Evolutionary conservation across 2,888 invertebrate species (phyloP).

Genomic region (Drosophila yooni): DNA sequence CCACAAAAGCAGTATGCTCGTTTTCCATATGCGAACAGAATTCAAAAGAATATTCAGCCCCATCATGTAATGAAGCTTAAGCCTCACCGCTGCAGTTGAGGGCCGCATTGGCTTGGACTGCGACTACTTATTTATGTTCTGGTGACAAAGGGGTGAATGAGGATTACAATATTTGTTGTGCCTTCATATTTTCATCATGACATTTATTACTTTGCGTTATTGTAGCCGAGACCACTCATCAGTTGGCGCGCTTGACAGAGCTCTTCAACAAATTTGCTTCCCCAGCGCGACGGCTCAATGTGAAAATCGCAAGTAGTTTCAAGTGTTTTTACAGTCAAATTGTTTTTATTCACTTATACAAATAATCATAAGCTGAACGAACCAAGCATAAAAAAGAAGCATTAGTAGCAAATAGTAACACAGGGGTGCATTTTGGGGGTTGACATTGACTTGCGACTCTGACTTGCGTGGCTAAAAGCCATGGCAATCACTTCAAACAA

Average conservation of each 20-base stretch:
- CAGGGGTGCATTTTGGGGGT: conserved; percentile 59
- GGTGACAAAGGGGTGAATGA: conserved; percentile 66
- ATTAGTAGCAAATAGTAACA: conserved; percentile 46
- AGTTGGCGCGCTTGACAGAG: conserved; percentile 33
- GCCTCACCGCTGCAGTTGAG: conserved; percentile 19
- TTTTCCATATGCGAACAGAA: background rate
- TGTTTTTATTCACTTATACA: conserved; percentile 77
- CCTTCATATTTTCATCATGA: conserved; percentile 66
- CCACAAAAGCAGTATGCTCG: background rate
- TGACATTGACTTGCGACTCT: conserved; percentile 40
- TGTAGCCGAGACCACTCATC: conserved; percentile 45
- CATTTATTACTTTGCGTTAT: conserved; percentile 68
- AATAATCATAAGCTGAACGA: conserved; percentile 60
- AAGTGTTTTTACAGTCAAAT: conserved; percentile 78
- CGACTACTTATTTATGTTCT: conserved; percentile 9
- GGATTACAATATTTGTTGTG: conserved; percentile 63
- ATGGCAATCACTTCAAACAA: conserved; percentile 28
- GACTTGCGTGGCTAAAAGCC: conserved; percentile 34
- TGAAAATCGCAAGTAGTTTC: conserved; percentile 72
- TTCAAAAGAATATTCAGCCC: conserved; percentile 10
- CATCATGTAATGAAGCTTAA: conserved; percentile 29
- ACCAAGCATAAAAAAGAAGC: conserved; percentile 28
- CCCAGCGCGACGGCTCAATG: conserved; percentile 39
- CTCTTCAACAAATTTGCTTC: conserved; percentile 36
- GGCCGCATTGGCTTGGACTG: conserved; percentile 14